These are phyloP conservation scores for Adoxophyes honmai DNA, from an alignment of 1,140 invertebrate species.

Conservation along the genomic window DNA sequence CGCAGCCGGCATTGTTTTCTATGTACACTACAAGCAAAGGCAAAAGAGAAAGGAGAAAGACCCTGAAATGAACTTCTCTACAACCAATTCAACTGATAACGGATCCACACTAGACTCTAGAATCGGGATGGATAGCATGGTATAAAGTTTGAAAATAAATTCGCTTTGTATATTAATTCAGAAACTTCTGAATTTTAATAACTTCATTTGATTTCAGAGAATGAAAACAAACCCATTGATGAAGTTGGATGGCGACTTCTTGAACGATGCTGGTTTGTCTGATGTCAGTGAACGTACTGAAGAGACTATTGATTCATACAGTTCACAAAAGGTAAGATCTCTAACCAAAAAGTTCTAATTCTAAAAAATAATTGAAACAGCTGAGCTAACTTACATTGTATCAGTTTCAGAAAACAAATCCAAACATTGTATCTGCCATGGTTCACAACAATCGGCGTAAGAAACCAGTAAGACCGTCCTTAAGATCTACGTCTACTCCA, in stretches of 20 bases:
- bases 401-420: slow-evolving; percentile 57
- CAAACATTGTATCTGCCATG: slow-evolving; percentile 58
- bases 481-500: slow-evolving; percentile 39
- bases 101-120: slow-evolving; percentile 52
- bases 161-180: neutral
- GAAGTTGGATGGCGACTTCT: slow-evolving; percentile 40
- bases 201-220: slow-evolving; percentile 43
- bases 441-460: slow-evolving; percentile 56
- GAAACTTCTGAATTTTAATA: slow-evolving; percentile 9
- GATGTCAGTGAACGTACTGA: slow-evolving; percentile 65
- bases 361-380: too few relatives aligned
- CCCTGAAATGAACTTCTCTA: slow-evolving; percentile 49
- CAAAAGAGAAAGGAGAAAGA: slow-evolving; percentile 58
- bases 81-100: slow-evolving; percentile 51
- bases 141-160: slow-evolving; percentile 28
- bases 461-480: slow-evolving; percentile 49
- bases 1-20: slow-evolving; percentile 66
- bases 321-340: slow-evolving; percentile 44
- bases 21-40: slow-evolving; percentile 63
- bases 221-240: slow-evolving; percentile 79
- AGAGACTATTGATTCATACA: slow-evolving; percentile 54
- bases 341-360: neutral
- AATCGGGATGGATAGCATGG: slow-evolving; percentile 63
- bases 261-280: slow-evolving; percentile 55
- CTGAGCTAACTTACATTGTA: too few relatives aligned